Evolutionary conservation across 2,113 vertebrate species (phyloP).

Genomic region (Empidonax alnorum): DNA sequence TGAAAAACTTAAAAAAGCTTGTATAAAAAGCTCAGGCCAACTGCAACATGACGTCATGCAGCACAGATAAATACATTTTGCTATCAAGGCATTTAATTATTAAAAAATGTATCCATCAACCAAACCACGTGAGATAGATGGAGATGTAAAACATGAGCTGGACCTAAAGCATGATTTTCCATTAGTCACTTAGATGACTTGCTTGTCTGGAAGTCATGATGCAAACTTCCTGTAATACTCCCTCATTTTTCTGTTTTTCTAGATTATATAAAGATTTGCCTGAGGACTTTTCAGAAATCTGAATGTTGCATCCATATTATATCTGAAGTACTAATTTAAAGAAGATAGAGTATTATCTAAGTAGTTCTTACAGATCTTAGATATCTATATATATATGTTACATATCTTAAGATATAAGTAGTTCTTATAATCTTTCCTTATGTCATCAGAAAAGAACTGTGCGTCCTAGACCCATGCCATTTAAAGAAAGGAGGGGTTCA

Average conservation of each 20-base stretch:
- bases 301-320: not conserved
- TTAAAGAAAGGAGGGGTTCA: not conserved
- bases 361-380: not conserved
- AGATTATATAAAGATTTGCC: not conserved
- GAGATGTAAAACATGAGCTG: not conserved
- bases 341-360: not conserved
- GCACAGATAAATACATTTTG: not conserved
- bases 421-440: not conserved
- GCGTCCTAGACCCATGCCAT: not conserved
- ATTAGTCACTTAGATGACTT: constrained; percentile 45
- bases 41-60: not conserved
- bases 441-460: not conserved
- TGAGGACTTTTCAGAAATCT: not conserved
- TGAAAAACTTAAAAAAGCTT: not conserved
- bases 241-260: not conserved
- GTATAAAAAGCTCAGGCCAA: not conserved
- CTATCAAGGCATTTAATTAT: not conserved
- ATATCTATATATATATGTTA: not conserved
- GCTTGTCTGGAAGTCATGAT: constrained; percentile 12
- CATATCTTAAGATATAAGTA: not conserved
- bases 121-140: not conserved
- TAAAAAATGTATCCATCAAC: not conserved
- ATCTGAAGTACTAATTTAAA: not conserved
- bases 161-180: not conserved
- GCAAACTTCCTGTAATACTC: constrained; percentile 15